Evolutionary conservation across 2,888 invertebrate genomes (phyloP).

Genomic region (Machimus rusticus): DNA sequence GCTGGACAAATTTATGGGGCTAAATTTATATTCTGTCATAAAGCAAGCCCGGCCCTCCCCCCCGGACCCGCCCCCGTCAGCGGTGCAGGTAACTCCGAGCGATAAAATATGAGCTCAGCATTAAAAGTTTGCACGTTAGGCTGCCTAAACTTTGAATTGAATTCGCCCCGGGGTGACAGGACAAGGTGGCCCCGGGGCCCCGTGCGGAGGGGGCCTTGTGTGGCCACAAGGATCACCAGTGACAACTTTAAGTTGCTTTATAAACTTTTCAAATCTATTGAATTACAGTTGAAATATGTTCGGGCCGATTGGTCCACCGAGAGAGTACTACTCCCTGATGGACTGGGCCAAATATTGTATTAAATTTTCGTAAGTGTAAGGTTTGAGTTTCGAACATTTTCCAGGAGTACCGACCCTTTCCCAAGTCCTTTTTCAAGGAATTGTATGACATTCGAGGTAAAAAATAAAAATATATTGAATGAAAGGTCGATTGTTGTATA

Average conservation of each 20-base stretch:
- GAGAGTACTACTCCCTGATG: neutral
- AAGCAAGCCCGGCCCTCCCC: neutral
- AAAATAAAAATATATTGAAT: neutral
- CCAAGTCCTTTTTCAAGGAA: neutral
- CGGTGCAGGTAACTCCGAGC: neutral
- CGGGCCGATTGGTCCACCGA: neutral
- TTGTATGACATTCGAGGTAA: neutral
- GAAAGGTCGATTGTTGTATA: too few species aligned
- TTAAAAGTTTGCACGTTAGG: constrained; percentile 25
- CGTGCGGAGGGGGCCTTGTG: neutral
- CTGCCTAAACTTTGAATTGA: constrained; percentile 17
- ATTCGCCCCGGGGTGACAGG: neutral
- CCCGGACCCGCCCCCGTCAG: neutral
- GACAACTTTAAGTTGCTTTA: constrained; percentile 22
- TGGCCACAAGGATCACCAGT: neutral
- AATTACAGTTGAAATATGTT: constrained; percentile 5
- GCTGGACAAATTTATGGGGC: constrained; percentile 27
- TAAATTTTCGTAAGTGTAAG: neutral
- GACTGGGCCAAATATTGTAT: neutral
- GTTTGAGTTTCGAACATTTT: neutral
- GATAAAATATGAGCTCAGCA: constrained; percentile 16
- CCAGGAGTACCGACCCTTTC: neutral
- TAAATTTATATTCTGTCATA: constrained; percentile 35
- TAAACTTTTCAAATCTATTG: constrained; percentile 22
- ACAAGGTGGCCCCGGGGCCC: neutral